These are phyloP conservation scores for Cotesia vestalis DNA, from an alignment of 1,140 invertebrate species.

Conservation along the genomic window DNA sequence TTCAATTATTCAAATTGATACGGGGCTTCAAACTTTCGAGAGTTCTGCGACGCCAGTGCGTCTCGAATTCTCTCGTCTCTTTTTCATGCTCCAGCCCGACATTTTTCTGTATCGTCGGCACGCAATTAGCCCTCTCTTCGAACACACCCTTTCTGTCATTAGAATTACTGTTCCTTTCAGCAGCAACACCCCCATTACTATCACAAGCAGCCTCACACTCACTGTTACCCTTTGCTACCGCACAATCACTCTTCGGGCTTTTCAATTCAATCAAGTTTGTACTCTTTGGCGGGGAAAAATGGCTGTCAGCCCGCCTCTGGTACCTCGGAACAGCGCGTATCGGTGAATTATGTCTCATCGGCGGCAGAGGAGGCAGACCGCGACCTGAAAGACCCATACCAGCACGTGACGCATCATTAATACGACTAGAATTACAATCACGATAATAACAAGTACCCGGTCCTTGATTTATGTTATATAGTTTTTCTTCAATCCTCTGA, in stretches of 20 bases:
- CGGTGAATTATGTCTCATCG: too few species aligned
- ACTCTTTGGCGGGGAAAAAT: too few species aligned
- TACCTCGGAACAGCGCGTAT: too few species aligned
- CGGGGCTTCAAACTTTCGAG: background rate
- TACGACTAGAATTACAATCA: slow-evolving; percentile 44
- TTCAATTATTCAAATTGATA: too few species aligned
- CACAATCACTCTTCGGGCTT: too few species aligned
- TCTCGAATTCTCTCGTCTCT: background rate
- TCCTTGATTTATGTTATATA: slow-evolving; percentile 50
- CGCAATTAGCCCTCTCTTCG: slow-evolving; percentile 3
- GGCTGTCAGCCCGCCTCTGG: too few species aligned
- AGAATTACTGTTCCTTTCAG: too few species aligned
- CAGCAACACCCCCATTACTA: too few species aligned
- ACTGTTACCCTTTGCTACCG: background rate
- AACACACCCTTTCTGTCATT: too few species aligned
- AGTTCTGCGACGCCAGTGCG: background rate
- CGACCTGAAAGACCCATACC: background rate
- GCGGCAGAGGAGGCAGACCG: background rate
- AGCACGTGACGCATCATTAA: slow-evolving; percentile 1
- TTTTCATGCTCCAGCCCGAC: background rate
- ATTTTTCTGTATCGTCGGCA: slow-evolving; percentile 9
- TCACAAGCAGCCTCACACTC: background rate
- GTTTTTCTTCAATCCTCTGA: slow-evolving; percentile 61
- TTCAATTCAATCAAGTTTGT: too few species aligned
- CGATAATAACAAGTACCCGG: slow-evolving; percentile 48